Conservation (phyloP, 2,113 vertebrate species). For the Chascanopsetta lugubris region DNA sequence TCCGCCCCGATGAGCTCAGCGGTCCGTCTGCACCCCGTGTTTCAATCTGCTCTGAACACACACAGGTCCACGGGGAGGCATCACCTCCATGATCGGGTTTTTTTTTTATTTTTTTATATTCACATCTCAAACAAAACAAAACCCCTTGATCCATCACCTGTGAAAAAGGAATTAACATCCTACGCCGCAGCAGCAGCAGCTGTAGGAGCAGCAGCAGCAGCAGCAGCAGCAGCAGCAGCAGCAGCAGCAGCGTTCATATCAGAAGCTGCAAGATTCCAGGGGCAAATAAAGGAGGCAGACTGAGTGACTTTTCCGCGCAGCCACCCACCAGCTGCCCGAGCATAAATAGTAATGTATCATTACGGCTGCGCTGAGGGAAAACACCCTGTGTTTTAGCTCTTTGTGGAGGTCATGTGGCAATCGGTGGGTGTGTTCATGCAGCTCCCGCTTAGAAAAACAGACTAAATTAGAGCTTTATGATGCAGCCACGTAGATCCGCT, state of each 20-base stretch:
- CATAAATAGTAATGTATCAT: constrained; percentile 84
- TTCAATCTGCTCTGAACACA: constrained; percentile 4
- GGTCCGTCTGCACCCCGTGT: neutral
- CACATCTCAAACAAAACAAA: constrained; percentile 30
- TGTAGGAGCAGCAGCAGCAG: too few species aligned
- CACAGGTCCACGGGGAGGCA: neutral
- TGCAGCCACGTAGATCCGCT: constrained; percentile 57
- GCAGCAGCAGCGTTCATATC: constrained; percentile 54
- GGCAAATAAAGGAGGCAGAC: constrained; percentile 76
- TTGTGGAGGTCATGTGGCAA: constrained; percentile 79
- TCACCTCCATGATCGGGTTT: constrained; percentile 36
- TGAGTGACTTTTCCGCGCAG: constrained; percentile 72
- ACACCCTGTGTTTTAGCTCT: constrained; percentile 83
- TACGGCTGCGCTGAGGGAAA: constrained; percentile 78
- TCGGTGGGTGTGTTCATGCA: constrained; percentile 76
- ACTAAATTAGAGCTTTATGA: constrained; percentile 79
- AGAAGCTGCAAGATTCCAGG: constrained; percentile 67
- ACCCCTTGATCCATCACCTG: too few species aligned
- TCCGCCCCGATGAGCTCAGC: too few species aligned
- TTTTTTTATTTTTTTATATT: constrained; percentile 48
- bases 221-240: too few species aligned
- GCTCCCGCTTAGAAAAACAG: constrained; percentile 75
- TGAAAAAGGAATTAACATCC: constrained; percentile 60
- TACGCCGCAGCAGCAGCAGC: too few species aligned
- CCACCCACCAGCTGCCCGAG: constrained; percentile 80